Evolutionary conservation across 2,888 invertebrate species (phyloP).

Genomic region (Orchesellides sinensis): DNA sequence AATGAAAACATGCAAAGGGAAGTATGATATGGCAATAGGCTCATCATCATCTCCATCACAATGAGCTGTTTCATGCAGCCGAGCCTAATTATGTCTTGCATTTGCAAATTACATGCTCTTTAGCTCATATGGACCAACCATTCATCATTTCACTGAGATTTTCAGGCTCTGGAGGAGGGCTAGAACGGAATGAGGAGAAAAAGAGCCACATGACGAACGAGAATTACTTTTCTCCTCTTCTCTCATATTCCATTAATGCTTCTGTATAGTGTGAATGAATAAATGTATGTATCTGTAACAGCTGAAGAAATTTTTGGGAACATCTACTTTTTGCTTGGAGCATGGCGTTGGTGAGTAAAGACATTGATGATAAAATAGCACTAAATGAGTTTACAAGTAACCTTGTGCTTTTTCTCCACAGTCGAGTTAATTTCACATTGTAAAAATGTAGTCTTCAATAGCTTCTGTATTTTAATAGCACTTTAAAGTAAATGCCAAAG

Average conservation of each 20-base stretch:
- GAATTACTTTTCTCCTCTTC: not conserved
- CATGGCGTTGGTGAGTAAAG: not conserved
- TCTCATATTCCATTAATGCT: not conserved
- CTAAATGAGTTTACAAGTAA: conserved; percentile 18
- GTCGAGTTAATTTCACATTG: not conserved
- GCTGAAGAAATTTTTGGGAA: too few species aligned
- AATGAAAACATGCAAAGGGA: too few species aligned
- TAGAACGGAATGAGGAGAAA: not conserved
- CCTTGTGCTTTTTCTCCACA: not conserved
- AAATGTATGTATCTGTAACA: too few species aligned
- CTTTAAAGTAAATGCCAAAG: conserved; percentile 14
- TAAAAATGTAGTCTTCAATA: not conserved
- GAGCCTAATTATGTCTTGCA: conserved; percentile 74
- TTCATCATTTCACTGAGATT: conserved; percentile 70
- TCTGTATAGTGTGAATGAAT: not conserved
- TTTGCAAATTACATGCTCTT: conserved; percentile 85
- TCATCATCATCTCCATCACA: conserved; percentile 33
- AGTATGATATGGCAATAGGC: conserved; percentile 34
- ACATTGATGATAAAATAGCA: conserved; percentile 22
- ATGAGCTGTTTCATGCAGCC: conserved; percentile 53
- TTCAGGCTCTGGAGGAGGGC: not conserved
- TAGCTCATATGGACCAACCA: conserved; percentile 77
- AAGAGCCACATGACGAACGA: not conserved
- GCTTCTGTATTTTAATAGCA: not conserved
- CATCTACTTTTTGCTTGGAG: too few species aligned